Percentiles rank a stretch among this genome's conserved stretches.
Conservation (phyloP, 2,113 vertebrate species). For the Hyaena hyaena region DNA sequence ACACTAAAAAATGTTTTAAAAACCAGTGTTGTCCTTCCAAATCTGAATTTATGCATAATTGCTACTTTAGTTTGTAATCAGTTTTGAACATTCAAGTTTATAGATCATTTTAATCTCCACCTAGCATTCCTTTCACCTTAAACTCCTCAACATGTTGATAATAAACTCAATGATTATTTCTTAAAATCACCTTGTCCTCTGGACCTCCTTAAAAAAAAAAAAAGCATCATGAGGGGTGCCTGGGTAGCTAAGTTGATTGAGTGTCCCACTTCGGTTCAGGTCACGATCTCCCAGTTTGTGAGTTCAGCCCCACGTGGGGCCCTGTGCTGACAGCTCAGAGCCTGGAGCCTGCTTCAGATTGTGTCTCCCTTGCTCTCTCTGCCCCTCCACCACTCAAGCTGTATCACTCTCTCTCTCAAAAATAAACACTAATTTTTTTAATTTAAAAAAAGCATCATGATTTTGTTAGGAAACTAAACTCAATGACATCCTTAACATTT, state of each 20-base stretch:
- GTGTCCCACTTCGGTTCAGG: too few relatives aligned
- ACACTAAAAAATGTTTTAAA: too few relatives aligned
- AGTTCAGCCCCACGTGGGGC: too few relatives aligned
- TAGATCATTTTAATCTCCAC: background rate
- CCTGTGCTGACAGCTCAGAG: too few relatives aligned
- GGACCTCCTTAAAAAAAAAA: background rate
- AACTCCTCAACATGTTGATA: background rate
- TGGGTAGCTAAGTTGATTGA: too few relatives aligned
- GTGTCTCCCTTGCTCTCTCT: too few relatives aligned
- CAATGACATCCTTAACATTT: background rate
- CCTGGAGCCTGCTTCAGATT: too few relatives aligned
- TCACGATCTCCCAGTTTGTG: too few relatives aligned
- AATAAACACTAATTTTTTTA: too few relatives aligned
- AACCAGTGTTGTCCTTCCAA: background rate
- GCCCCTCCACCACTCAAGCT: too few relatives aligned
- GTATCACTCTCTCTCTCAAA: too few relatives aligned
- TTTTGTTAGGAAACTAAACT: background rate
- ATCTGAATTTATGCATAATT: background rate
- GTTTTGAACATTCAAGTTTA: background rate
- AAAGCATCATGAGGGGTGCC: too few relatives aligned
- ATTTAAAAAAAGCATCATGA: background rate
- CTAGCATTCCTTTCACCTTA: background rate
- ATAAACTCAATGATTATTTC: background rate
- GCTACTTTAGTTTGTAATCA: background rate
- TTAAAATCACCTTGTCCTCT: background rate